phyloP scores from a whole-genome alignment of 2,113 vertebrate species.

The Catharus bicknelli region DNA sequence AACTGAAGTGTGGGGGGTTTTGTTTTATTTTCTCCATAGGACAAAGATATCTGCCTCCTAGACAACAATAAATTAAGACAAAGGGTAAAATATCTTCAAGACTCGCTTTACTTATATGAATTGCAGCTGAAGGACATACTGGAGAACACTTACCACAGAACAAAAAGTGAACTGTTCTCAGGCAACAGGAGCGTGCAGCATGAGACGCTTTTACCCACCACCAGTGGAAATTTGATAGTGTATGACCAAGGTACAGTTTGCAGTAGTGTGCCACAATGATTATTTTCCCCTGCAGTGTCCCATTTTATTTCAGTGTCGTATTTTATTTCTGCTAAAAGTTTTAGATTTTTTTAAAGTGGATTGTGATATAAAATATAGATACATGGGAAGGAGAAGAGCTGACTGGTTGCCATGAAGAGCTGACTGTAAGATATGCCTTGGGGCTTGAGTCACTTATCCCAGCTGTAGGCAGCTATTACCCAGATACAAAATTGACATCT shows the following conservation, averaged over 20 bases:
- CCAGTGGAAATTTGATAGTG: constrained; percentile 82
- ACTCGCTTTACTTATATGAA: constrained; percentile 73
- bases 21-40: constrained; percentile 49
- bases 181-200: not conserved
- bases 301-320: not conserved
- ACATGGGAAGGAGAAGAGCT: not conserved
- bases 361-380: not conserved
- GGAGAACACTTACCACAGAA: constrained; percentile 73
- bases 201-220: constrained; percentile 50
- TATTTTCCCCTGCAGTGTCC: not conserved
- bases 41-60: constrained; percentile 71
- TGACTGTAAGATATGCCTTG: not conserved
- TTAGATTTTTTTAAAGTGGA: not conserved
- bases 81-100: constrained; percentile 78
- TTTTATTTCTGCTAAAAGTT: not conserved
- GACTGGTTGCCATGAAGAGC: not conserved
- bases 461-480: not conserved
- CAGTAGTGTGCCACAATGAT: not conserved
- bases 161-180: constrained; percentile 47
- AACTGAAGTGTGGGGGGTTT: accelerated
- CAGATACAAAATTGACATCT: not conserved
- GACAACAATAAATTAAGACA: constrained; percentile 76
- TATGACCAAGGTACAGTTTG: constrained; percentile 80
- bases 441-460: not conserved
- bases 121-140: constrained; percentile 80